A percentile compares a stretch with the other conserved stretches of the same genome.
phyloP scores from a whole-genome alignment of 23 tunicate genomes.

The Halocynthia aurantium region DNA sequence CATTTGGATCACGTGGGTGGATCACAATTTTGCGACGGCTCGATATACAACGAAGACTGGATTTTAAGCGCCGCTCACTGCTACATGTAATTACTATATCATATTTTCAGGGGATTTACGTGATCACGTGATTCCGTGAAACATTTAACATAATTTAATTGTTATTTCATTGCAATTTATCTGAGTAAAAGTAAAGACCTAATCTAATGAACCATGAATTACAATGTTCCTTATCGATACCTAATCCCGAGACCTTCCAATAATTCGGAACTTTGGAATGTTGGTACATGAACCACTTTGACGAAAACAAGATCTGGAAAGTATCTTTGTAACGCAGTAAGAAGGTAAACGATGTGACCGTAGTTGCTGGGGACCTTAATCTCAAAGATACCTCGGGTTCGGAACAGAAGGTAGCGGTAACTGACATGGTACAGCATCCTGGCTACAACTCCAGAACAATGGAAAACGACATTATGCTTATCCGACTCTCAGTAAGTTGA shows the following conservation, averaged over 20 bases:
- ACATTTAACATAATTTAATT: too few species aligned
- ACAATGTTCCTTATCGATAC: too few species aligned
- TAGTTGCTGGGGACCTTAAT: conserved; percentile 10
- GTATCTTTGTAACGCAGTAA: neutral
- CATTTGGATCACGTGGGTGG: neutral
- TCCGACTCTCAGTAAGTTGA: neutral
- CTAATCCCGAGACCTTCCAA: too few species aligned
- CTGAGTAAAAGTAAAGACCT: too few species aligned
- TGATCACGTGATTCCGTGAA: neutral
- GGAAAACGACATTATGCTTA: conserved; percentile 20
- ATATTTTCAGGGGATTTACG: neutral
- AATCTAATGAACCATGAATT: too few species aligned
- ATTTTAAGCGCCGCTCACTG: conserved; percentile 44
- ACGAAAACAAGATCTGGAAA: too few species aligned
- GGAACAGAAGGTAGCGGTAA: neutral
- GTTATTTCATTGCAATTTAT: too few species aligned
- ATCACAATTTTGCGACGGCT: conserved; percentile 26
- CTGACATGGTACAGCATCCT: conserved; percentile 6
- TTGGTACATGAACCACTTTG: too few species aligned
- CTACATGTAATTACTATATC: conserved; percentile 19
- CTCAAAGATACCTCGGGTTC: neutral
- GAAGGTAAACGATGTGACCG: conserved; percentile 8
- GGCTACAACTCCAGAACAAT: conserved; percentile 24
- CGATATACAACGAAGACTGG: conserved; percentile 4
- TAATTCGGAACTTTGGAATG: too few species aligned